A percentile compares a stretch with the other conserved stretches of the same genome.
phyloP scores from a whole-genome alignment of 2,797 vertebrate species.

The Coendou prehensilis region DNA sequence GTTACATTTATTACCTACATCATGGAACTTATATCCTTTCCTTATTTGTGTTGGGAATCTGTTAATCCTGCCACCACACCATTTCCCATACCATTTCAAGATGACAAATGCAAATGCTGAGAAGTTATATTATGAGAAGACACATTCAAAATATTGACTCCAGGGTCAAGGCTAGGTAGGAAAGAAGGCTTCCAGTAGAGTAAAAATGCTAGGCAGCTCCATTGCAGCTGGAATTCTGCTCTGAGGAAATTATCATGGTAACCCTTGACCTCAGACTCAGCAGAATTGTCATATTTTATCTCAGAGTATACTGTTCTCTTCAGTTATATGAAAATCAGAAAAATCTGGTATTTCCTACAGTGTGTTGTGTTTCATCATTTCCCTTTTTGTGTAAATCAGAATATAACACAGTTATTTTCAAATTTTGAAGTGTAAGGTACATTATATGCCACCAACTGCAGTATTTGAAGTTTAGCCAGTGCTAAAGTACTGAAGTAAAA shows the following conservation, averaged over 20 bases:
- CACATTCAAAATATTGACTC: conserved; percentile 53
- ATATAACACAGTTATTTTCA: neutral
- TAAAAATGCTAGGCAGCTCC: neutral
- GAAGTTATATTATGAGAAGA: conserved; percentile 4
- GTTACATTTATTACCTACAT: neutral
- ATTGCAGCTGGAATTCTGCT: neutral
- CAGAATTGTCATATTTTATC: conserved; percentile 27
- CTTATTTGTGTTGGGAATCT: neutral
- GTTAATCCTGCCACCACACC: neutral
- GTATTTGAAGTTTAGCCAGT: conserved; percentile 2
- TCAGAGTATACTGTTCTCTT: neutral
- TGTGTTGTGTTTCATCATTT: neutral
- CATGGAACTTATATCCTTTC: neutral
- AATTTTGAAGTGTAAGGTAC: neutral
- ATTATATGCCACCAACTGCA: neutral
- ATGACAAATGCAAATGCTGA: neutral
- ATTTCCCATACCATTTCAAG: neutral
- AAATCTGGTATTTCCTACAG: neutral
- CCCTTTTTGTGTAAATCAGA: neutral
- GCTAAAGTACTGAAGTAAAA: neutral
- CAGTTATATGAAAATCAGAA: neutral
- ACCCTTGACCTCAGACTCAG: neutral
- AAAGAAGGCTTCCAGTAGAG: neutral
- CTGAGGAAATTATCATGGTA: neutral
- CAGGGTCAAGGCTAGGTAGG: neutral